Percentiles rank a stretch among this genome's conserved stretches.
Evolutionary conservation across 2,113 vertebrate genomes (phyloP).

Genomic region (Geococcyx californianus): DNA sequence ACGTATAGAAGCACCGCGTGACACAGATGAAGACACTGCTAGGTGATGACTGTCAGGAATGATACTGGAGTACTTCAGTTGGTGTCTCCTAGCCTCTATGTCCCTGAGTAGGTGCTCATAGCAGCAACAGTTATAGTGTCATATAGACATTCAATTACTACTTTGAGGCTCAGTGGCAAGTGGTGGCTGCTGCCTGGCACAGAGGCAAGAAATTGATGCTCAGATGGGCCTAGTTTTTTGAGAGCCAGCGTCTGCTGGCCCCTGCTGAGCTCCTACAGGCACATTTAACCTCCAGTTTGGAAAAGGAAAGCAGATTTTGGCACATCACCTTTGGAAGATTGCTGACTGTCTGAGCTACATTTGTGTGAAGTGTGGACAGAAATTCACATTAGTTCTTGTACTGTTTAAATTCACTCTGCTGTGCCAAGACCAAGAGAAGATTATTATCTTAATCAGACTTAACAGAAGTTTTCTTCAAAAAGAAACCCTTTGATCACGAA

Average conservation of each 20-base stretch:
- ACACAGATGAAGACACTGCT: background rate
- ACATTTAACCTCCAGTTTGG: slow-evolving; percentile 48
- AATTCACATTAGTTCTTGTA: background rate
- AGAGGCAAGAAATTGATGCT: slow-evolving; percentile 10
- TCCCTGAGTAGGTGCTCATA: background rate
- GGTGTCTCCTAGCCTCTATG: background rate
- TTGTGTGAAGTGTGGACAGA: background rate
- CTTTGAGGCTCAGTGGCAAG: background rate
- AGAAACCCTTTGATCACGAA: slow-evolving; percentile 20
- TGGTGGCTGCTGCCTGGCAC: background rate
- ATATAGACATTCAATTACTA: background rate
- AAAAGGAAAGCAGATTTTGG: slow-evolving; percentile 32
- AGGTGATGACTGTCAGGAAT: background rate
- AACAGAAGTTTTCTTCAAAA: slow-evolving; percentile 19
- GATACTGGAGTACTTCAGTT: rapidly evolving
- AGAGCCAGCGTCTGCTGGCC: background rate
- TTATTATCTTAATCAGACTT: slow-evolving; percentile 20
- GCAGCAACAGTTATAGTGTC: background rate
- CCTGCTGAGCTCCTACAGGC: slow-evolving; percentile 27
- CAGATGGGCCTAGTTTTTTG: background rate
- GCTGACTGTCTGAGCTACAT: background rate
- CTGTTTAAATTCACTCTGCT: background rate
- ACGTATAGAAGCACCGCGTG: background rate
- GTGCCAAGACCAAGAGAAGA: slow-evolving; percentile 27
- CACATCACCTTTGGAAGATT: slow-evolving; percentile 16